A percentile compares a stretch with the other conserved stretches of the same genome.
Conservation (phyloP, 1,140 invertebrate genomes). For the Drosophila sucinea region DNA sequence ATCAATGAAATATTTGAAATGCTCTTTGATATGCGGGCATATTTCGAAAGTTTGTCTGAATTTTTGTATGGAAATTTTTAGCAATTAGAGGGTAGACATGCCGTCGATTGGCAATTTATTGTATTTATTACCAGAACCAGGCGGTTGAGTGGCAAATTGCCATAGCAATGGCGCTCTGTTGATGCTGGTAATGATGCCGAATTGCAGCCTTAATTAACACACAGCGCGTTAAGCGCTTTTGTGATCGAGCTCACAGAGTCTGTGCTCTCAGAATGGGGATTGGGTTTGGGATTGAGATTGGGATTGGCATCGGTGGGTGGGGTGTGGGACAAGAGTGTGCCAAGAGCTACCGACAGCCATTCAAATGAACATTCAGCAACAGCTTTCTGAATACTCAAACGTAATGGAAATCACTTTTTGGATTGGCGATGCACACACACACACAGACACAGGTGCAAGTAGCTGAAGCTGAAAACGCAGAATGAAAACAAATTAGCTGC, state of each 20-base stretch:
- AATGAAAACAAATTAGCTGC: constrained; percentile 59
- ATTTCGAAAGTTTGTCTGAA: too few species aligned
- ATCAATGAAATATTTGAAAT: too few species aligned
- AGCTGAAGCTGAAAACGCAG: constrained; percentile 48
- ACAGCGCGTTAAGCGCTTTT: constrained; percentile 74
- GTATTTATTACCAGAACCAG: constrained; percentile 15
- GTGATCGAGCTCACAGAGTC: constrained; percentile 36
- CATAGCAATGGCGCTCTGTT: constrained; percentile 54
- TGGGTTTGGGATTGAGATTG: too few species aligned
- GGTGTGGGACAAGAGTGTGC: neutral
- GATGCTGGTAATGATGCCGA: constrained; percentile 77
- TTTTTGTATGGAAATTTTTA: too few species aligned
- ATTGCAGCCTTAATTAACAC: constrained; percentile 79
- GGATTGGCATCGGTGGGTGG: neutral
- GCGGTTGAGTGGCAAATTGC: constrained; percentile 46
- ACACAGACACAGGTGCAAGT: constrained; percentile 24
- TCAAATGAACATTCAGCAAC: constrained; percentile 37
- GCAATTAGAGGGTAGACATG: neutral
- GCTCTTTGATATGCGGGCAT: too few species aligned
- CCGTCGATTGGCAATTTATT: constrained; percentile 4
- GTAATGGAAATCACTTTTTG: constrained; percentile 69
- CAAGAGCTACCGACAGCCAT: constrained; percentile 20
- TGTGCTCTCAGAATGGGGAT: constrained; percentile 16
- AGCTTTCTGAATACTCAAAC: constrained; percentile 63
- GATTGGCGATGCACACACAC: neutral